Evolutionary conservation across 1,140 invertebrate genomes (phyloP).

Genomic region (Conopomorpha cramerella): DNA sequence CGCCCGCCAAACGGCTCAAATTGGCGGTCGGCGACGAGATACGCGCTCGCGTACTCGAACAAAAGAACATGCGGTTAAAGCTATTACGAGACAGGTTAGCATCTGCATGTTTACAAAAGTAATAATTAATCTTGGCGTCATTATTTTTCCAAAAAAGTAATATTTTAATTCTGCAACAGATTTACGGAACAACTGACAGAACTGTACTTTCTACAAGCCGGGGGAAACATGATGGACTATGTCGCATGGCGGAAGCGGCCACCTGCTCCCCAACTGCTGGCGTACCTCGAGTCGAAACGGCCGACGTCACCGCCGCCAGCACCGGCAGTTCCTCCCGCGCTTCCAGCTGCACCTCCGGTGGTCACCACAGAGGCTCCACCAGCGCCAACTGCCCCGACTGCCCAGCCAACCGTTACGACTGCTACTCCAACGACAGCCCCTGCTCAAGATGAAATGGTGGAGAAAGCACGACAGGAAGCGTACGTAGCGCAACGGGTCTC

Average conservation of each 20-base stretch:
- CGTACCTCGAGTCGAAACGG: slow-evolving; percentile 75
- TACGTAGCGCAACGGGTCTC: slow-evolving; percentile 90
- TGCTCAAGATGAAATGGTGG: slow-evolving; percentile 30
- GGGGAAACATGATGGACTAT: slow-evolving; percentile 88
- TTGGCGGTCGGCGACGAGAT: slow-evolving; percentile 19
- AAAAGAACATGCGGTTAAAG: slow-evolving; percentile 29
- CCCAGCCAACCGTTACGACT: too few relatives aligned
- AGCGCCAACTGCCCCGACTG: slow-evolving; percentile 40
- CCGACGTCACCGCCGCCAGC: slow-evolving; percentile 49
- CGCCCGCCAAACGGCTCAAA: too few relatives aligned
- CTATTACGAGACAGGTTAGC: slow-evolving; percentile 30
- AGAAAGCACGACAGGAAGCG: slow-evolving; percentile 83
- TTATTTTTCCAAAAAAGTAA: too few relatives aligned
- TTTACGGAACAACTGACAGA: slow-evolving; percentile 84
- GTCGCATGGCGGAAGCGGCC: slow-evolving; percentile 80
- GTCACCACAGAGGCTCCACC: slow-evolving; percentile 65
- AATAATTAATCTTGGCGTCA: too few relatives aligned
- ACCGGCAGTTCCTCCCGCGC: slow-evolving; percentile 18
- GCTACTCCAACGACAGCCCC: too few relatives aligned
- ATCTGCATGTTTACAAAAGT: slow-evolving; percentile 17
- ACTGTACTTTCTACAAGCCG: slow-evolving; percentile 81
- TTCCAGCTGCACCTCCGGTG: slow-evolving; percentile 52
- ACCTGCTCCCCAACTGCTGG: slow-evolving; percentile 70
- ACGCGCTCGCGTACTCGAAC: slow-evolving; percentile 32
- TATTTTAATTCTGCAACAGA: too few relatives aligned